Evolutionary conservation across 2,113 vertebrate genomes (phyloP), one percentile per base, ranked within the genome.

Genomic region (Brachyhypopomus occidentalis): DNA sequence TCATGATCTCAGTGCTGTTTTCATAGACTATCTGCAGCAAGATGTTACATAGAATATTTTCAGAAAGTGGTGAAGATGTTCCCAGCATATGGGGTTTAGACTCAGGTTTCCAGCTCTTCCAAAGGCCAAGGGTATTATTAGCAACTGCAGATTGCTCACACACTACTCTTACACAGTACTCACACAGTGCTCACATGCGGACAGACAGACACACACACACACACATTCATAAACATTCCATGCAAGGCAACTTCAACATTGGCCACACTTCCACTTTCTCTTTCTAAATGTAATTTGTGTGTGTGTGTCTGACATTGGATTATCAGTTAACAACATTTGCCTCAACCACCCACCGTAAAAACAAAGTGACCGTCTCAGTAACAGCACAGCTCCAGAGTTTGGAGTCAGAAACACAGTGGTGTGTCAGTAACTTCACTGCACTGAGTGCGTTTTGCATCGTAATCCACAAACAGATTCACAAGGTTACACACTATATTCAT

Each of bases 91-190:
- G 27, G 72, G 72, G 16, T 75, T 55, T 75, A 63, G 78, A 76
- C 9, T 81, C 48, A 59, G 72, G 58, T 79, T 78, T 75, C 70
- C 36, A 74, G 60, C 55, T 77, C 66, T 76, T 74, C 83, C 76
- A 85, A 88, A 86, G 76, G 81, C 72, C 80, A 82, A 56, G 72
- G n/a, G 41, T 88, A 88, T 85, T 84, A 82, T 85, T 83, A 86
- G 87, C 70, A 58, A 25, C 83, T 82, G 84, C 84, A 83, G 84
- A 84, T 72, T 83, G 85, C 88, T 82, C 86, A 81, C 60, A 75
- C 79, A 84, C 87, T 88, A 85, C 72, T 90, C 86, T 86, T 52
- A 14, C 79, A 91, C 82, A 80, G 38, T 66, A 77, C 87, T 86
- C 85, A 72, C 74, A 59, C 77, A 86, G 34, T 89, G 86, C 82